Conservation (phyloP, 2,113 vertebrate species). For the Eclectus roratus region DNA sequence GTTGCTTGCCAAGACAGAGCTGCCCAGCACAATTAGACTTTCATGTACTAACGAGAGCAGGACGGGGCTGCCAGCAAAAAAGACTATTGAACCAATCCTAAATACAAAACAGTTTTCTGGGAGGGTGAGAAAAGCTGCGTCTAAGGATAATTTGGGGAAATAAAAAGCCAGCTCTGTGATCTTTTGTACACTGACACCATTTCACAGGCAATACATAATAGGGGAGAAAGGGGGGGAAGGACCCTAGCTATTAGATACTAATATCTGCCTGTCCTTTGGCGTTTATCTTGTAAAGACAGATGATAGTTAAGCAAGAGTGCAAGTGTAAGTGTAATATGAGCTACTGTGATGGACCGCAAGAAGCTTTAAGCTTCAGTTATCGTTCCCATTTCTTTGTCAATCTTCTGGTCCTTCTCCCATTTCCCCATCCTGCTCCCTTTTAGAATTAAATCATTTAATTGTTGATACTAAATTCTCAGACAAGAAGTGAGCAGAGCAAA, state of each 20-base stretch:
- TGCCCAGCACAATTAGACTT: constrained; percentile 17
- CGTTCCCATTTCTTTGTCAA: not conserved
- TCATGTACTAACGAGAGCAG: not conserved
- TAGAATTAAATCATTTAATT: not conserved
- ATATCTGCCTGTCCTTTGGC: not conserved
- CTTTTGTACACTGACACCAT: not conserved
- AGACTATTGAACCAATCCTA: not conserved
- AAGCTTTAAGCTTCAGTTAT: not conserved
- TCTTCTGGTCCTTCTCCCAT: not conserved
- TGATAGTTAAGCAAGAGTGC: not conserved
- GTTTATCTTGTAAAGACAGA: not conserved
- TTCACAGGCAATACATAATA: not conserved
- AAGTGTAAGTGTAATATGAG: not conserved
- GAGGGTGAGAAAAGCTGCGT: not conserved
- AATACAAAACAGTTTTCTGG: not conserved
- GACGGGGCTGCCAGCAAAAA: not conserved
- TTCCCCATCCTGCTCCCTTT: not conserved
- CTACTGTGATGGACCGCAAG: not conserved
- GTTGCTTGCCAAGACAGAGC: not conserved
- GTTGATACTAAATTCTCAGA: not conserved
- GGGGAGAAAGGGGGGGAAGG: not conserved
- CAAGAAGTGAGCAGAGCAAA: not conserved
- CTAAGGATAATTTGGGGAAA: not conserved
- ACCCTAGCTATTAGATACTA: not conserved
- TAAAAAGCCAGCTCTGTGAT: not conserved